These are phyloP conservation scores for Chaetura pelagica DNA, from an alignment of 2,113 vertebrate species.

Conservation along the genomic window DNA sequence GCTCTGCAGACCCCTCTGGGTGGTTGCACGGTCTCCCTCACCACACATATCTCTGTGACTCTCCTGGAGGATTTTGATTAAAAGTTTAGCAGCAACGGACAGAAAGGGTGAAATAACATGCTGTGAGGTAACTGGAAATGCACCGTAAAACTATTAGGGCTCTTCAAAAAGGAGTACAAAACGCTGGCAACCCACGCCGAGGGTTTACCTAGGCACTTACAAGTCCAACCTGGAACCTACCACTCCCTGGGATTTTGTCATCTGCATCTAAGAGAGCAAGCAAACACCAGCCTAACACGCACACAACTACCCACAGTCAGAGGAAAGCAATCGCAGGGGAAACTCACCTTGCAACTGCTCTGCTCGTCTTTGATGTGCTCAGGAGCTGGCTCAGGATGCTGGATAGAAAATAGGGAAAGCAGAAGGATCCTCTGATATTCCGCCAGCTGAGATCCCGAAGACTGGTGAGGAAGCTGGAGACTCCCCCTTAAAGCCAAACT, in stretches of 20 bases:
- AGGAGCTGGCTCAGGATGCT: background rate
- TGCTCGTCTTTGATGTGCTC: background rate
- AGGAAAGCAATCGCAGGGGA: background rate
- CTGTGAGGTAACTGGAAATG: background rate
- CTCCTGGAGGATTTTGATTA: background rate
- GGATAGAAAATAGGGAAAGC: background rate
- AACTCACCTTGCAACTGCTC: conserved; percentile 50
- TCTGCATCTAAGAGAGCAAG: background rate
- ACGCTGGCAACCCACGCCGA: background rate
- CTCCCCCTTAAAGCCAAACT: conserved; percentile 78
- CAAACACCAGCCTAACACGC: background rate
- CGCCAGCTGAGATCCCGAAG: conserved; percentile 59
- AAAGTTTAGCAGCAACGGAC: conserved; percentile 30
- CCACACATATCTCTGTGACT: rapidly evolving
- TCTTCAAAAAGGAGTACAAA: background rate
- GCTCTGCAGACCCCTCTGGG: background rate
- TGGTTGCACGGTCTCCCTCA: background rate
- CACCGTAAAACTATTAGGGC: background rate
- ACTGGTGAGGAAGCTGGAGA: conserved; percentile 56
- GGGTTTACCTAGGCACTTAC: background rate
- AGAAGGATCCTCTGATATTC: background rate
- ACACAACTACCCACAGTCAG: background rate
- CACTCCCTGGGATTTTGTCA: background rate
- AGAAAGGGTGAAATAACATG: background rate
- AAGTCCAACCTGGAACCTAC: background rate